Evolutionary conservation across 1,140 invertebrate genomes (phyloP).

Genomic region (Magallana gigas): DNA sequence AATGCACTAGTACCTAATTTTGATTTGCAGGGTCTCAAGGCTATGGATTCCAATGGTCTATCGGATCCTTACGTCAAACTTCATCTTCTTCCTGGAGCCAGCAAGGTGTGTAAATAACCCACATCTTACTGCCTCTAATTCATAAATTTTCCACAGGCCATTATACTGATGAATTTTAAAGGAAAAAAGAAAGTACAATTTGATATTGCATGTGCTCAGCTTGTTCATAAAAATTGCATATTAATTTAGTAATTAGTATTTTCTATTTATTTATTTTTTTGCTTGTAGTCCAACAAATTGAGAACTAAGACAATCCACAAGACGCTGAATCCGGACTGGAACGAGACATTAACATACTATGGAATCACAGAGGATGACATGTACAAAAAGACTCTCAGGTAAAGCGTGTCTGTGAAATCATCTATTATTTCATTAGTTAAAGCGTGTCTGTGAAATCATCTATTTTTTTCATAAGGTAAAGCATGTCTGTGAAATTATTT

Average conservation of each 20-base stretch:
- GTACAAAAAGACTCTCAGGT: slow-evolving; percentile 86
- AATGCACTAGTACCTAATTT: too few relatives aligned
- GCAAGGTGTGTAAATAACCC: slow-evolving; percentile 79
- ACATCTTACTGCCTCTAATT: not conserved
- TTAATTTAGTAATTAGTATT: too few relatives aligned
- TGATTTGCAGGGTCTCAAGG: slow-evolving; percentile 83
- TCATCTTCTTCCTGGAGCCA: slow-evolving; percentile 88
- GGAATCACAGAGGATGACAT: slow-evolving; percentile 91
- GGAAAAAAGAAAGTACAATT: too few relatives aligned
- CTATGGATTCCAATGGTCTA: slow-evolving; percentile 94
- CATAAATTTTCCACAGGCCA: too few relatives aligned
- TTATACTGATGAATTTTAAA: too few relatives aligned
- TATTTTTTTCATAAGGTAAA: too few relatives aligned
- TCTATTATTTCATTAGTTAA: too few relatives aligned
- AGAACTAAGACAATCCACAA: slow-evolving; percentile 94
- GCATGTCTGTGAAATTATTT: too few relatives aligned
- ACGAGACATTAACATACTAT: slow-evolving; percentile 94
- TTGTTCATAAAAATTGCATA: too few relatives aligned
- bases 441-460: too few relatives aligned
- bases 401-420: not conserved
- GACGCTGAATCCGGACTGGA: slow-evolving; percentile 95
- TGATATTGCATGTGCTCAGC: too few relatives aligned
- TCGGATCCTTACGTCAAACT: slow-evolving; percentile 95
- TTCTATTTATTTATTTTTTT: slow-evolving; percentile 15
- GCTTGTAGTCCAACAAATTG: slow-evolving; percentile 85